Evolutionary conservation across 92 coral and sea anemone species (phyloP).

Genomic region (Blastomussa wellsi): DNA sequence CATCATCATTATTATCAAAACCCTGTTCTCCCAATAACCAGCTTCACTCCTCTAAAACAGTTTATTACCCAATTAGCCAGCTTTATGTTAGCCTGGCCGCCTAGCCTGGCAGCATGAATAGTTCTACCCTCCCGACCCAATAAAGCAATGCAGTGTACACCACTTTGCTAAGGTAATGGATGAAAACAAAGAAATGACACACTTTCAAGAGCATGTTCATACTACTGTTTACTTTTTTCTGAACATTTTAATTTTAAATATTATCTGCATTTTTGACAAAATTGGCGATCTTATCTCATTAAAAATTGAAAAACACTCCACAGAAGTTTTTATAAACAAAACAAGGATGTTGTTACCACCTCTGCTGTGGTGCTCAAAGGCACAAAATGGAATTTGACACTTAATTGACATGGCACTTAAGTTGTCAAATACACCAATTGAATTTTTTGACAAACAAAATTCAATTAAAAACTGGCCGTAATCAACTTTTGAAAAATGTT

Average conservation of each 20-base stretch:
- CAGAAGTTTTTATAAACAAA: not conserved
- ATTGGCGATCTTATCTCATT: not conserved
- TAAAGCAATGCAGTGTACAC: too few species aligned
- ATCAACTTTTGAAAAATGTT: not conserved
- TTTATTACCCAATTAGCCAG: too few species aligned
- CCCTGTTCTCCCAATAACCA: too few species aligned
- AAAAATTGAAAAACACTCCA: not conserved
- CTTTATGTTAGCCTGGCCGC: too few species aligned
- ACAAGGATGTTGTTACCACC: not conserved
- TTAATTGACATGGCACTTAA: conserved; percentile 23
- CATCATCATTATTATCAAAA: too few species aligned
- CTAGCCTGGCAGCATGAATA: too few species aligned
- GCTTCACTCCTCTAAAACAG: too few species aligned
- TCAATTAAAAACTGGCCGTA: not conserved
- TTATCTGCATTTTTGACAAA: too few species aligned
- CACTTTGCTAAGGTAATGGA: too few species aligned
- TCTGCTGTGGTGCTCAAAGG: not conserved
- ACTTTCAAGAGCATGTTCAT: conserved; percentile 8
- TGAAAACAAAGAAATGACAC: too few species aligned
- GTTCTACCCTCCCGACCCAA: too few species aligned
- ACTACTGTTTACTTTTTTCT: not conserved
- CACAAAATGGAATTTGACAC: not conserved
- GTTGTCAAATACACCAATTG: not conserved
- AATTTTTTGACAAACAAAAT: conserved; percentile 19
- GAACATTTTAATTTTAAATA: too few species aligned